Evolutionary conservation across 2,113 vertebrate genomes (phyloP), one percentile per base, ranked within the genome.

Genomic region (Neotoma lepida): DNA sequence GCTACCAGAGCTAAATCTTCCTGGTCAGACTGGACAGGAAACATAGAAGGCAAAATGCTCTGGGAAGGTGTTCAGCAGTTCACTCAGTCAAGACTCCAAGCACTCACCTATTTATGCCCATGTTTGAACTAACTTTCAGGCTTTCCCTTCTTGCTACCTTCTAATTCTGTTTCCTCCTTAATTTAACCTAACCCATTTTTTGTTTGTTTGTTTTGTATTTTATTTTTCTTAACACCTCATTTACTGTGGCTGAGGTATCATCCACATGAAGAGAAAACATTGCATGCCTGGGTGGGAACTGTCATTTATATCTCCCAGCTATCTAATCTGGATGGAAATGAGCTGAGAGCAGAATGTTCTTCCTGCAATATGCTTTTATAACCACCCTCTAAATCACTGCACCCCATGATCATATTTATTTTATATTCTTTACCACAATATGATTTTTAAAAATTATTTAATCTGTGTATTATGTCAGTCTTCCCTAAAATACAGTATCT

Each of bases 391-490:
- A 94, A 92, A 92, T 81, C 30, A 80, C 15, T 89, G 6, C 30
- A 13, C 76, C 9, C 22, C 3, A 6, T 78, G 17, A 68, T 49
- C 49, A 22, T 93, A 46, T 86, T 68, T 88, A 30, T 66, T 88
- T 54, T 80, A 56, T 88, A 94, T 94, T 15, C 51, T 92, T 91
- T 91, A 49, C 84, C 56, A 89, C 14, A n/a, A 6, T 76, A 39
- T 94, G 14, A 66, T 80, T 26, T 54, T 56, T 39, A 44, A 71
- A 71, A 9, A 68, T 86, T 58, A 86, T 1, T 68, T 81, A 88
- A 9, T 91, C 84, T 93, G 58, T 30, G 13, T 51, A 4, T 78
- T 90, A 12, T 66, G 8, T 54, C 89, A 82, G 81, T 96, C 39
- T 39, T 81, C 41, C 33, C n/a, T 41, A 39, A 84, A 85, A 81